phyloP scores from a whole-genome alignment of 2,113 vertebrate genomes.

The Ibidorhyncha struthersii region DNA sequence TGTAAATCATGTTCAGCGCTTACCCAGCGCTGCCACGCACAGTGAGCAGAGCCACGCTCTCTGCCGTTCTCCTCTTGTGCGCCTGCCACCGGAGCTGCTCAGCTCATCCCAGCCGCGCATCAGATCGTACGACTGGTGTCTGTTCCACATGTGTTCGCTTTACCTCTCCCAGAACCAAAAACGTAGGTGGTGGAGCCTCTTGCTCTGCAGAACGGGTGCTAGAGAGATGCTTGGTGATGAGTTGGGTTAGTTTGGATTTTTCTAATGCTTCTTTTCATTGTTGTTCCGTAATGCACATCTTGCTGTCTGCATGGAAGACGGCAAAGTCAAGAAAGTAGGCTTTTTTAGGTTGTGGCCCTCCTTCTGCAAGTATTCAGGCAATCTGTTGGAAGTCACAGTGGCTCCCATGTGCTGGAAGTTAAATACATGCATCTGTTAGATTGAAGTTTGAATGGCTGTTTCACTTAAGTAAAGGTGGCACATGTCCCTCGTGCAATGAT shows the following conservation, averaged over 20 bases:
- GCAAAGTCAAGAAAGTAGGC: not conserved
- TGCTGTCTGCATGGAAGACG: not conserved
- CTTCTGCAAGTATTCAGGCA: not conserved
- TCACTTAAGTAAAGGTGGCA: not conserved
- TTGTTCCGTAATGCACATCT: not conserved
- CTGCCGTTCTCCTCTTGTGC: not conserved
- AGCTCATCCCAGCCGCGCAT: not conserved
- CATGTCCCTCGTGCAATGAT: not conserved
- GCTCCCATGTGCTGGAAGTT: not conserved
- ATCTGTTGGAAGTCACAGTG: not conserved
- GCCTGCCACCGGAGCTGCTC: not conserved
- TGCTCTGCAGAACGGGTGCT: not conserved
- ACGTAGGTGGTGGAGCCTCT: not conserved
- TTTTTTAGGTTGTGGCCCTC: not conserved
- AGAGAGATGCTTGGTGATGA: not conserved
- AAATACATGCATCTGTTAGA: not conserved
- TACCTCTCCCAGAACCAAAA: not conserved
- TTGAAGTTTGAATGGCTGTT: not conserved
- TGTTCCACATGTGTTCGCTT: not conserved
- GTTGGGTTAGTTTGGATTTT: not conserved
- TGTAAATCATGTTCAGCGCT: not conserved
- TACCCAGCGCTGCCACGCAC: not conserved
- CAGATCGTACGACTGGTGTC: fast-evolving
- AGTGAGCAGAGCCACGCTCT: not conserved
- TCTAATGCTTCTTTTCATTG: not conserved